Percentiles rank a stretch among this genome's conserved stretches.
These are phyloP conservation scores for Cyanoderma ruficeps DNA, from an alignment of 2,113 vertebrate genomes.

Conservation along the genomic window DNA sequence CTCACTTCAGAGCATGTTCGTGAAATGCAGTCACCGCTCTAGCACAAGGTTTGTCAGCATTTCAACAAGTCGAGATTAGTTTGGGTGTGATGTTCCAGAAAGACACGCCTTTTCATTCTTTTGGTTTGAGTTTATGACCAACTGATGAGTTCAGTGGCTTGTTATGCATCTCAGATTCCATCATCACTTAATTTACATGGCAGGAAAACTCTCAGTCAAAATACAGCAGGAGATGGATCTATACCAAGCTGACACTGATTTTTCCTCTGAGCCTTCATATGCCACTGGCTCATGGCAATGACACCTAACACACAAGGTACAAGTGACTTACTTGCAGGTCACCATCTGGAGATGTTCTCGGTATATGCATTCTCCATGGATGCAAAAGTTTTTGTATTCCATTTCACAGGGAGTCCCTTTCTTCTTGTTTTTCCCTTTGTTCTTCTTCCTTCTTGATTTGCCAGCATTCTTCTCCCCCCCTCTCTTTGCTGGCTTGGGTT, in stretches of 20 bases:
- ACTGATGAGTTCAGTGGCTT: slow-evolving; percentile 56
- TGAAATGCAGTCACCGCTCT: slow-evolving; percentile 10
- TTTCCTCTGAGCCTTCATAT: background rate
- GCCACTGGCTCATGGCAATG: background rate
- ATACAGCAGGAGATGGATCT: background rate
- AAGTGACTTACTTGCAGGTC: slow-evolving; percentile 76
- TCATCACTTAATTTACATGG: slow-evolving; percentile 39
- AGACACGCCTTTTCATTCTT: slow-evolving; percentile 62
- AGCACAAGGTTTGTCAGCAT: slow-evolving; percentile 39
- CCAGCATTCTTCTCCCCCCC: slow-evolving; percentile 67
- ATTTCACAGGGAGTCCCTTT: slow-evolving; percentile 73
- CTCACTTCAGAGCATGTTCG: background rate
- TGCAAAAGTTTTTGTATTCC: slow-evolving; percentile 78
- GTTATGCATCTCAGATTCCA: slow-evolving; percentile 39
- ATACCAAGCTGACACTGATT: background rate
- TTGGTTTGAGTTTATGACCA: slow-evolving; percentile 62
- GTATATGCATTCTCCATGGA: slow-evolving; percentile 79
- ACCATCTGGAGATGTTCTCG: slow-evolving; percentile 56
- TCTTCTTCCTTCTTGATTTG: slow-evolving; percentile 73
- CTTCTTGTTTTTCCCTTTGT: slow-evolving; percentile 75
- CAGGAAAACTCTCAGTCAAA: slow-evolving; percentile 18
- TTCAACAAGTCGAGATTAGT: slow-evolving; percentile 64
- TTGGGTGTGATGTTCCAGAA: slow-evolving; percentile 61
- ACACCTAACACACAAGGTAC: background rate
- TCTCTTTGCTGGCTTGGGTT: slow-evolving; percentile 70